phyloP scores from a whole-genome alignment of 2,113 vertebrate species.

The Pleuronectes platessa region DNA sequence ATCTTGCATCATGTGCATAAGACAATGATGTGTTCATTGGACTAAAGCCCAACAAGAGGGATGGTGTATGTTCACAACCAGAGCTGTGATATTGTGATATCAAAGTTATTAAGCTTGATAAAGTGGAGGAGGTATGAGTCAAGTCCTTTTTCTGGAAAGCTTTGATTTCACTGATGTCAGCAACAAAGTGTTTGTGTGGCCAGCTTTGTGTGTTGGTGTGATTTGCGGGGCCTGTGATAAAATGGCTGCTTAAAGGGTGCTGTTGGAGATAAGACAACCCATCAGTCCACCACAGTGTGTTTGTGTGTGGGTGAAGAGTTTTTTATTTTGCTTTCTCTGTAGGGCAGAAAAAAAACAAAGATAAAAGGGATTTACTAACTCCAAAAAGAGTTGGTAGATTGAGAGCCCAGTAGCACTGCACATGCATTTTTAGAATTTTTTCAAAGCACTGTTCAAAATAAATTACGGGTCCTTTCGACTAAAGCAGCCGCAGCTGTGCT shows the following conservation, averaged over 20 bases:
- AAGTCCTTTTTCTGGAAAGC: constrained; percentile 14
- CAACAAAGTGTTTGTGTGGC: constrained; percentile 4
- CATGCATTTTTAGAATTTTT: neutral
- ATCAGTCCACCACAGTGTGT: constrained; percentile 14
- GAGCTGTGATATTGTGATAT: neutral
- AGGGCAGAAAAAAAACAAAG: neutral
- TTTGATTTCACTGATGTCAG: constrained; percentile 25
- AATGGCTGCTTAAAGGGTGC: constrained; percentile 11
- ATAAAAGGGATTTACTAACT: neutral
- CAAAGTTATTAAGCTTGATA: neutral
- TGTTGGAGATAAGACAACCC: constrained; percentile 22
- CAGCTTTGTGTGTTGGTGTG: constrained; percentile 4
- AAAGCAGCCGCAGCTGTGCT: constrained; percentile 14
- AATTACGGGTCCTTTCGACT: neutral
- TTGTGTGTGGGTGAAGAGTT: neutral
- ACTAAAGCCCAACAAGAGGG: neutral
- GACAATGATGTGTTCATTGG: too few relatives aligned
- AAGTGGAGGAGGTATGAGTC: neutral
- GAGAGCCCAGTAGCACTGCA: neutral
- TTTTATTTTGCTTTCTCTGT: neutral
- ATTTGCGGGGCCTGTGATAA: constrained; percentile 14
- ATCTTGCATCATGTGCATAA: too few relatives aligned
- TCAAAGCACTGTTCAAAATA: constrained; percentile 17
- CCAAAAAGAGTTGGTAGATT: neutral
- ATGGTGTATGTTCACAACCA: neutral